These are phyloP conservation scores for Rhincodon typus DNA, from an alignment of 2,797 vertebrate species.

Conservation along the genomic window DNA sequence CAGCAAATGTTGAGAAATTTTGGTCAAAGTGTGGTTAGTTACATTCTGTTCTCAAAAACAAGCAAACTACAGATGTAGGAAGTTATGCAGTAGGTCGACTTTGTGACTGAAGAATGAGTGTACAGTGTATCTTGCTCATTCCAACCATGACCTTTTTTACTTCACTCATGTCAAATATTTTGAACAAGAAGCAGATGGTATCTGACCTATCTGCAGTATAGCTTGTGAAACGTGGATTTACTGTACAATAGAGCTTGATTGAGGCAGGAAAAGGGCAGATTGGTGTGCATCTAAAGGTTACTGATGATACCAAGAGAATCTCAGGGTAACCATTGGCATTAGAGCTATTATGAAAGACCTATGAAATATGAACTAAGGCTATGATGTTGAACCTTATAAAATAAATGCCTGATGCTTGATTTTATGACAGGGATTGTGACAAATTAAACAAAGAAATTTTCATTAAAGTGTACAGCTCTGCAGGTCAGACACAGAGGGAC, in stretches of 20 bases:
- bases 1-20: not conserved
- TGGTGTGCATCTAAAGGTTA: conserved; percentile 29
- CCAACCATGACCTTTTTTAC: conserved; percentile 14
- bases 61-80: not conserved
- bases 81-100: not conserved
- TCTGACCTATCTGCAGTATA: not conserved
- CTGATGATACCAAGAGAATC: conserved; percentile 10
- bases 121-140: not conserved
- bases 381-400: conserved; percentile 25
- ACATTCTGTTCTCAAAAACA: not conserved
- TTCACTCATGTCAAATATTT: conserved; percentile 25
- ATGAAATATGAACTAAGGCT: conserved; percentile 2
- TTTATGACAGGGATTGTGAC: conserved; percentile 7
- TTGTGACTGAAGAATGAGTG: not conserved
- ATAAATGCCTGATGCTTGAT: conserved; percentile 15
- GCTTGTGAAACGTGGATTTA: not conserved
- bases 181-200: conserved; percentile 33
- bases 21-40: not conserved
- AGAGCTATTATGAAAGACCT: not conserved
- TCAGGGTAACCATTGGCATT: not conserved
- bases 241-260: conserved; percentile 3
- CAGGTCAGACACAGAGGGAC: not conserved
- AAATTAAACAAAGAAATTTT: conserved; percentile 21
- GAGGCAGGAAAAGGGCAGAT: conserved; percentile 4
- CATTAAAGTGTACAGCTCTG: not conserved